Evolutionary conservation across 2,888 invertebrate species (phyloP).

Genomic region (Patella caerulea): DNA sequence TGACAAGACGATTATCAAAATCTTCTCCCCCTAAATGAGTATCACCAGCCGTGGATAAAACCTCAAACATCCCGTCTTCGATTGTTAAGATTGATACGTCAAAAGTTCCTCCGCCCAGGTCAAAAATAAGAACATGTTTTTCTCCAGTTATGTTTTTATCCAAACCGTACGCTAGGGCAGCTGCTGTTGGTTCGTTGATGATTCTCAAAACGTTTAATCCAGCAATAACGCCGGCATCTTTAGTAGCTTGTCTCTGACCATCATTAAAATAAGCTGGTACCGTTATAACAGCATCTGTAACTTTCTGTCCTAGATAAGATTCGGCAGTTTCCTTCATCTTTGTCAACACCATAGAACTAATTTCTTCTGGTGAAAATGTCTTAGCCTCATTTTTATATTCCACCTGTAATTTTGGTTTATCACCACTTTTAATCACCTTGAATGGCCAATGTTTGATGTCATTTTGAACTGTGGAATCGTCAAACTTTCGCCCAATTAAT

Average conservation of each 20-base stretch:
- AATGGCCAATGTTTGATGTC: conserved; percentile 64
- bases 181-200: conserved; percentile 77
- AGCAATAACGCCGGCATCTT: conserved; percentile 72
- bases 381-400: conserved; percentile 84
- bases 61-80: conserved; percentile 79
- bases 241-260: conserved; percentile 77
- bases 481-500: conserved; percentile 58
- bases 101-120: conserved; percentile 81
- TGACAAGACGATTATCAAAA: conserved; percentile 86
- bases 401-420: conserved; percentile 61
- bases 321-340: conserved; percentile 83
- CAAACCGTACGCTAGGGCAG: conserved; percentile 72
- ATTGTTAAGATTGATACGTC: conserved; percentile 73
- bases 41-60: conserved; percentile 84
- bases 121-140: conserved; percentile 75
- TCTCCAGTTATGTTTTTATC: conserved; percentile 71
- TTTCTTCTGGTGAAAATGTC: conserved; percentile 88
- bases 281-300: conserved; percentile 66
- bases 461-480: conserved; percentile 50
- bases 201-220: conserved; percentile 72
- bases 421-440: conserved; percentile 50
- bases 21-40: conserved; percentile 84
- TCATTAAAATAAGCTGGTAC: conserved; percentile 71
- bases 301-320: conserved; percentile 76
- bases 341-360: conserved; percentile 89